Percentiles rank a stretch among this genome's conserved stretches.
These are phyloP conservation scores for Columba janthina DNA, from an alignment of 2,113 vertebrate genomes.

Conservation along the genomic window DNA sequence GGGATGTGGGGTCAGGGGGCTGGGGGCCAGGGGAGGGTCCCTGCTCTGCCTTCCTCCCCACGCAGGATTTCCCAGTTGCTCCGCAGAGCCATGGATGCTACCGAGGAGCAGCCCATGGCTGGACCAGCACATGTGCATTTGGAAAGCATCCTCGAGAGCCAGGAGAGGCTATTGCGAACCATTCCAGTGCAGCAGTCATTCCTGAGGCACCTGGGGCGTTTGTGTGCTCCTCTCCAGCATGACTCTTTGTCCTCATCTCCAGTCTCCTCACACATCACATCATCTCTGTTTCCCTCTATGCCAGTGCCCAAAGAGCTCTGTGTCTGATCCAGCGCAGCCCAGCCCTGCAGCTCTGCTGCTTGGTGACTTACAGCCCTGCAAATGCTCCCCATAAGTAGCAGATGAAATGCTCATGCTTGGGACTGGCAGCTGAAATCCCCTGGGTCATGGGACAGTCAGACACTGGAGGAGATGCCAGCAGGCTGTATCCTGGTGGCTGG, in stretches of 20 bases:
- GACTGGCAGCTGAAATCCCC: neutral
- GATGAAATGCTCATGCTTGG: neutral
- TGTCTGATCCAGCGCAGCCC: too few relatives aligned
- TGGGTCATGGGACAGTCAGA: too few relatives aligned
- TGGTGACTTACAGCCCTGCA: too few relatives aligned
- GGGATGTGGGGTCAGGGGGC: neutral
- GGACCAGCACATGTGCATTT: neutral
- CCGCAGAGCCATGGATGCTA: neutral
- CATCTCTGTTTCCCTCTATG: too few relatives aligned
- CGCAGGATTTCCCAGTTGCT: neutral
- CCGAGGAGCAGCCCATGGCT: neutral
- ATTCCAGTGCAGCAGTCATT: neutral
- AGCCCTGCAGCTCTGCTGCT: too few relatives aligned
- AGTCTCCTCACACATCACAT: too few relatives aligned
- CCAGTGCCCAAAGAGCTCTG: too few relatives aligned
- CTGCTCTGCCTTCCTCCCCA: neutral
- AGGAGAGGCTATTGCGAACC: too few relatives aligned
- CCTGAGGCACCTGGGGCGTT: neutral
- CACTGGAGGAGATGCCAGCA: too few relatives aligned
- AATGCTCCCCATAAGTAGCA: neutral
- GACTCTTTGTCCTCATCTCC: neutral
- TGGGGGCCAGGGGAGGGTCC: neutral
- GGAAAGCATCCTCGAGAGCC: neutral
- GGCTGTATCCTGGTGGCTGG: neutral
- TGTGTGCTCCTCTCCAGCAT: neutral